Base-by-base conservation (phyloP, 2,888 invertebrate genomes). In the Junonia oenone region DNA sequence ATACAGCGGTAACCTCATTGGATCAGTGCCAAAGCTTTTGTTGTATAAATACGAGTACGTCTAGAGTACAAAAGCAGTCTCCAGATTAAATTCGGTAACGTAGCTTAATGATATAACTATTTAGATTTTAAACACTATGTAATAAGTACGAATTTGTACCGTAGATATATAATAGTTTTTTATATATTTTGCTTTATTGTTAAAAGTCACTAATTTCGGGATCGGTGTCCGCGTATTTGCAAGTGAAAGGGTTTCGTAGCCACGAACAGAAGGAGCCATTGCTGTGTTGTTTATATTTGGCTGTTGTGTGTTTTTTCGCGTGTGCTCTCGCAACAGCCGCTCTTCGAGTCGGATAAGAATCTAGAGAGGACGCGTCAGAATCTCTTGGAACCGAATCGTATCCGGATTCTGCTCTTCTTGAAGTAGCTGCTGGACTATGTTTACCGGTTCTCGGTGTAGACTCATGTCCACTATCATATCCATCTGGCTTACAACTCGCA, bases 301-400 rank as follows among this genome's bases (percentile, higher is more conserved):
- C 92, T 35, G 91, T 87, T 1, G 90, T 90, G 66, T 91, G 92
- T 65, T 92, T 89, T 64, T 90, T 89, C 0, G 90, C 90, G 49
- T 89, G 90, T 3, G 90, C 90, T 63, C 90, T 71, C 11, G 91
- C 85, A 6, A 89, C 86, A 11, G 89, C 88, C n/a, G 91, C 84
- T 45, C 88, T 76, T 19, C 90, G 73, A 6, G 91, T 90, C 3
- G 90, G 90, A 51, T 90, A 91, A 0, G 97, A 97, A 63, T 96
- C 96, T 65, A 96, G 93, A 57, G 96, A 96, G 17, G 96, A 96
- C 60, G 96, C 96, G 73, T 97, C 97, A 65, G 95, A 95, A 78
- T 97, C 97, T 59, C 97, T 91, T 8, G 97, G 94, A 63, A 97
- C 96, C 69, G 97, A 97, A 73, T 98, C 98, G 72, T 97, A 98